Base-by-base conservation (phyloP, 1,140 invertebrate genomes). In the Danaus plexippus region DNA sequence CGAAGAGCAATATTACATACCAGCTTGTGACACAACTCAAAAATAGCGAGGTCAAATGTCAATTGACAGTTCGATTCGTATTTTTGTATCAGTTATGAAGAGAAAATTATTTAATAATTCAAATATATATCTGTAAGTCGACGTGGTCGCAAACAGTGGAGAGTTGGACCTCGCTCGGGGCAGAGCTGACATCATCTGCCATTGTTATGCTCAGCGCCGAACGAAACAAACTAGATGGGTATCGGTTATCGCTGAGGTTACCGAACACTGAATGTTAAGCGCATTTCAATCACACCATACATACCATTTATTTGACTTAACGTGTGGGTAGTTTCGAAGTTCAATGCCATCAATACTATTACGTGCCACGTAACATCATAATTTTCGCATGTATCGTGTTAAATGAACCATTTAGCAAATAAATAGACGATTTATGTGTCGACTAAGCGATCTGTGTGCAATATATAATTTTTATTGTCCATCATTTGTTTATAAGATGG, bases 171-270 rank as follows among this genome's bases (percentile, higher is more conserved):
- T 80, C 76, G 73, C 77, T 77, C 22, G 79, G 77, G 77, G 68
- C 74, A 75, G 64, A 49, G 53, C 73, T 86, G 83, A 86, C 83
- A 86, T 86, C 83, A 86, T 77, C 82, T 32, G 82, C 69, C 73
- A 42, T 81, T 83, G 66, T 80, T 83, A 71, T 73, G 77, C 75
- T 60, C 54, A 51, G 56, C 70, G 62, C 53, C 67, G 53, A 60
- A 65, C 71, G 72, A 80, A 81, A 77, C 71, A 57, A 63, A 60
- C 67, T 63, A 74, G 77, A 76, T 80, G 62, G 70, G 71, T 78
- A 85, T 83, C 78, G 67, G 59, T 64, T 75, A 82, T 78, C 73
- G 74, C 52, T 57, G 60, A 32, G 22, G 22, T 32, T 32, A 73
- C 61, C 61, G 40, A 64, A 48, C 53, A 59, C 22, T 67, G 71